phyloP scores from a whole-genome alignment of 2,797 vertebrate species.

The Bryconaethiops microstoma region DNA sequence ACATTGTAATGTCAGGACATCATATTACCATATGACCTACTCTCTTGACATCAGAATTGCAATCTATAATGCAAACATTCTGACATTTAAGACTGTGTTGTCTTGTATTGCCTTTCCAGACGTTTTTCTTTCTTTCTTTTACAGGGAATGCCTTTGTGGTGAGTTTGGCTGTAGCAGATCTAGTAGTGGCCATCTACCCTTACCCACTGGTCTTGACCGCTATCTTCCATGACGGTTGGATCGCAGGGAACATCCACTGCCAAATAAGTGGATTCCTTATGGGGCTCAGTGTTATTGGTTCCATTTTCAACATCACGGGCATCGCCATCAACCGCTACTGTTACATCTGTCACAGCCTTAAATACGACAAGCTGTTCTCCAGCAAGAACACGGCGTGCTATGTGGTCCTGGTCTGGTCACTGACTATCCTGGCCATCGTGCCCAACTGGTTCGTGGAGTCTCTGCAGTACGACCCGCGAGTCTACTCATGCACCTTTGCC shows the following conservation, averaged over 20 bases:
- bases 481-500: constrained; percentile 87
- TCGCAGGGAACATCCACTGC: constrained; percentile 82
- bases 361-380: constrained; percentile 82
- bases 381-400: constrained; percentile 81
- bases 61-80: neutral
- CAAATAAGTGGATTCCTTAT: constrained; percentile 87
- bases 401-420: constrained; percentile 79
- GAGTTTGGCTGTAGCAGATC: constrained; percentile 83
- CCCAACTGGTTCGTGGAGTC: constrained; percentile 87
- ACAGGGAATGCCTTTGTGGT: constrained; percentile 86
- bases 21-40: too few relatives aligned
- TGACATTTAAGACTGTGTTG: neutral
- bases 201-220: constrained; percentile 83
- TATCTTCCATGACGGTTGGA: constrained; percentile 84
- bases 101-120: neutral
- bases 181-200: constrained; percentile 83
- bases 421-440: constrained; percentile 80
- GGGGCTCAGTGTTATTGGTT: constrained; percentile 85
- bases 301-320: constrained; percentile 54
- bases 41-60: neutral
- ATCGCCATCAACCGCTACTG: too few relatives aligned
- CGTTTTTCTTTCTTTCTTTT: neutral
- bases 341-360: constrained; percentile 69
- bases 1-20: too few relatives aligned
- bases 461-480: constrained; percentile 81